Evolutionary conservation across 1,140 invertebrate species (phyloP).

Genomic region (Philotrypesis tridentata): DNA sequence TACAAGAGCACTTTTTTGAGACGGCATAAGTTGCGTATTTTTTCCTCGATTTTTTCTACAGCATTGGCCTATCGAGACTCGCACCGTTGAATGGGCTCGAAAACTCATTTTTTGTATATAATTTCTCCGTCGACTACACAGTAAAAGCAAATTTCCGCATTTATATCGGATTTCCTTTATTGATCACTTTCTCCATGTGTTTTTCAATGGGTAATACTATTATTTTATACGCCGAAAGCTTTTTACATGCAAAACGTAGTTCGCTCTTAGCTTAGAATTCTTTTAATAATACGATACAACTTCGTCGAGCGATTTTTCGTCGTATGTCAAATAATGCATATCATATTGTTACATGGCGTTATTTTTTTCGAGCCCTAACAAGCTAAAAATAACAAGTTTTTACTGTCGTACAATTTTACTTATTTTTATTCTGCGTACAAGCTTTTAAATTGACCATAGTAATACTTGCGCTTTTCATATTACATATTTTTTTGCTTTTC

Average conservation of each 20-base stretch:
- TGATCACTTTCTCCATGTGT: background rate
- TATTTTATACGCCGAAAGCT: background rate
- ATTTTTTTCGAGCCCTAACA: slow-evolving; percentile 29
- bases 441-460: slow-evolving; percentile 57
- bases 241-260: background rate
- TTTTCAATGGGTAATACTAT: background rate
- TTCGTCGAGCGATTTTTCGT: slow-evolving; percentile 1
- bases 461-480: slow-evolving; percentile 41
- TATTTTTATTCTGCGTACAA: slow-evolving; percentile 35
- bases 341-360: slow-evolving; percentile 9
- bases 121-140: background rate
- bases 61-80: slow-evolving; percentile 42
- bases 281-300: background rate
- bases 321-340: background rate
- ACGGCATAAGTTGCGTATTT: slow-evolving; percentile 63
- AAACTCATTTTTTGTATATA: slow-evolving; percentile 28
- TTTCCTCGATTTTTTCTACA: slow-evolving; percentile 36
- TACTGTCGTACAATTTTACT: slow-evolving; percentile 14
- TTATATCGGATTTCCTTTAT: background rate
- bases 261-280: background rate
- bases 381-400: slow-evolving; percentile 31
- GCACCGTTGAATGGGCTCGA: slow-evolving; percentile 31
- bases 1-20: slow-evolving; percentile 70
- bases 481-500: background rate
- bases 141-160: background rate